Conservation (phyloP, 2,113 vertebrate species). For the Steatornis caripensis region DNA sequence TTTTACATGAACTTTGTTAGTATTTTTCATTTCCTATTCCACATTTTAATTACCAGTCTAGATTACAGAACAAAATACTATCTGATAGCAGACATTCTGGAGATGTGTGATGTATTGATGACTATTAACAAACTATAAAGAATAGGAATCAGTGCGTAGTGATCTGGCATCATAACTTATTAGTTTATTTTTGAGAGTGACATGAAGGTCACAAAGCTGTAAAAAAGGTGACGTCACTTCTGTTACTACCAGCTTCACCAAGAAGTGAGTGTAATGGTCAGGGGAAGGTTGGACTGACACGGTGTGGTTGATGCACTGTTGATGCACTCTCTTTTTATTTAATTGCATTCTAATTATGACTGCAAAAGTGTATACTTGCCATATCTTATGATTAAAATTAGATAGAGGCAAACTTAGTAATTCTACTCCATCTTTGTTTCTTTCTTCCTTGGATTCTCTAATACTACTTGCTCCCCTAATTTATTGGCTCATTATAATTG, state of each 20-base stretch:
- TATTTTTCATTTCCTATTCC: neutral
- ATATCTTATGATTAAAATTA: neutral
- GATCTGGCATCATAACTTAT: neutral
- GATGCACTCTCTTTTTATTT: neutral
- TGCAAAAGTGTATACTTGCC: neutral
- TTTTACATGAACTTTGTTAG: neutral
- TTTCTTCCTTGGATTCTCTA: neutral
- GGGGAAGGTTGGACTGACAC: neutral
- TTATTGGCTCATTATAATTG: neutral
- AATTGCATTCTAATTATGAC: neutral
- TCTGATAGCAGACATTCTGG: neutral
- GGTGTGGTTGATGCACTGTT: neutral
- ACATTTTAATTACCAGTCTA: neutral
- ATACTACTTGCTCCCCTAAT: neutral
- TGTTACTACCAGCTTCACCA: neutral
- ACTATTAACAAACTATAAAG: neutral
- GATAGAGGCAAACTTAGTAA: neutral
- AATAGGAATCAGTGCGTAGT: neutral
- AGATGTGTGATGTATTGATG: neutral
- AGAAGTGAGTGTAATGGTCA: neutral
- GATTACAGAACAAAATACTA: neutral
- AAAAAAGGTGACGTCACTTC: neutral
- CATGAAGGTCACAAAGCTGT: neutral
- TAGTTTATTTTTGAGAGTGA: neutral
- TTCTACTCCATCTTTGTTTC: neutral